A percentile compares a stretch with the other conserved stretches of the same genome.
Conservation (phyloP, 2,797 vertebrate species). For the Emys orbicularis region DNA sequence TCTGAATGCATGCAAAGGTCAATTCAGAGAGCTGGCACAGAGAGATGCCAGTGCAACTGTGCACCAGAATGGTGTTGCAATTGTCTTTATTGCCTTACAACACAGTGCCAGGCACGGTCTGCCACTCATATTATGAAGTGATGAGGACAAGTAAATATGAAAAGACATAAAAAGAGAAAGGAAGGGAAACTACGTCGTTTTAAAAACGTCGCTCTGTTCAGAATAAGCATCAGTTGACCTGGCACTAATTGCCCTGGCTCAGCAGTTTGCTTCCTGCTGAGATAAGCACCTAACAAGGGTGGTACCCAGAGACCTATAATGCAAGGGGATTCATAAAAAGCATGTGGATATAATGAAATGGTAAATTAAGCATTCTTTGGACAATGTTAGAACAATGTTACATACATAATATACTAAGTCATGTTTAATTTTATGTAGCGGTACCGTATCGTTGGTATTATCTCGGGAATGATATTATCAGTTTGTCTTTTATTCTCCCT, state of each 20-base stretch:
- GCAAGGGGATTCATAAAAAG: background rate
- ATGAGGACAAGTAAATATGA: background rate
- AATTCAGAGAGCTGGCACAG: background rate
- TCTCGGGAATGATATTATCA: background rate
- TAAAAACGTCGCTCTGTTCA: background rate
- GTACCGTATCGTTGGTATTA: background rate
- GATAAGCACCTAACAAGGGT: slow-evolving; percentile 78
- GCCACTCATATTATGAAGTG: background rate
- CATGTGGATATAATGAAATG: background rate
- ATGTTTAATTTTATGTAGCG: background rate
- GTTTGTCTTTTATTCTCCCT: background rate
- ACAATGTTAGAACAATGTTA: background rate
- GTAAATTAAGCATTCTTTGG: background rate
- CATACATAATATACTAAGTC: background rate
- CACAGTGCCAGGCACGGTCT: background rate
- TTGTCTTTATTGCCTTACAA: background rate
- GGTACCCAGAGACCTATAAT: slow-evolving; percentile 62
- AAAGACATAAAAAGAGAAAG: background rate
- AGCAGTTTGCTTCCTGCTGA: slow-evolving; percentile 69
- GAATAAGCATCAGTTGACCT: slow-evolving; percentile 44
- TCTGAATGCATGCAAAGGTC: no score
- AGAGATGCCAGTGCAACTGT: background rate
- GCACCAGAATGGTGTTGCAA: background rate
- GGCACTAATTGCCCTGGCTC: slow-evolving; percentile 53
- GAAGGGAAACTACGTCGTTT: background rate